Evolutionary conservation across 2,888 invertebrate species (phyloP).

Genomic region (Xanthia icteritia): DNA sequence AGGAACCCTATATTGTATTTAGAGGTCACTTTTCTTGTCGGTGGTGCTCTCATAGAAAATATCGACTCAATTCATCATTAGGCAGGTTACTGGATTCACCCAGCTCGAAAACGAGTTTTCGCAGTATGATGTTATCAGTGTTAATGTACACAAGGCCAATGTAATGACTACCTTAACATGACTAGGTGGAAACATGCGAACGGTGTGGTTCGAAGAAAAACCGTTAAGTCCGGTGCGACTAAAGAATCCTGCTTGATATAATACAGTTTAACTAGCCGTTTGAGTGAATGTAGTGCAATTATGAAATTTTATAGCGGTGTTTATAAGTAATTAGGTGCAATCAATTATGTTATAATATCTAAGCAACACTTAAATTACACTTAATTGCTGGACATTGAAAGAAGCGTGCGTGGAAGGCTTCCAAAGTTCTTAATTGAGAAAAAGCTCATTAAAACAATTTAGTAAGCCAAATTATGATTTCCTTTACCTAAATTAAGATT

Average conservation of each 20-base stretch:
- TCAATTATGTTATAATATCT: slow-evolving; percentile 54
- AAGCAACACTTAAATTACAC: slow-evolving; percentile 55
- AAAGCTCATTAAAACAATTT: slow-evolving; percentile 67
- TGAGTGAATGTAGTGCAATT: slow-evolving; percentile 34
- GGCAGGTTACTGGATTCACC: not conserved
- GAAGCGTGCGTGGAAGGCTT: slow-evolving; percentile 52
- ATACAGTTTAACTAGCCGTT: slow-evolving; percentile 42
- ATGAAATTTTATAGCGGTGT: slow-evolving; percentile 38
- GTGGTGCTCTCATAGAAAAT: not conserved
- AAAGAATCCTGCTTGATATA: slow-evolving; percentile 49
- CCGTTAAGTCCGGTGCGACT: slow-evolving; percentile 31
- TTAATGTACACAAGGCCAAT: slow-evolving; percentile 40
- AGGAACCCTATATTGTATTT: not conserved
- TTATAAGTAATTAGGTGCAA: slow-evolving; percentile 54
- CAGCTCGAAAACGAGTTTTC: slow-evolving; percentile 19
- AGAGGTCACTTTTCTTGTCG: not conserved
- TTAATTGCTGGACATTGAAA: slow-evolving; percentile 58
- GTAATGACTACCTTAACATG: slow-evolving; percentile 41
- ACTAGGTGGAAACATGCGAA: slow-evolving; percentile 30
- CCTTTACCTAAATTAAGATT: slow-evolving; percentile 60
- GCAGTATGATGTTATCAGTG: slow-evolving; percentile 32
- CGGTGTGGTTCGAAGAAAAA: slow-evolving; percentile 34
- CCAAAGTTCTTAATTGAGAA: slow-evolving; percentile 56
- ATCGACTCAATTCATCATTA: not conserved
- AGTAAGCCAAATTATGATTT: slow-evolving; percentile 64